Evolutionary conservation across 2,797 vertebrate species (phyloP).

Genomic region (Melanogrammus aeglefinus): DNA sequence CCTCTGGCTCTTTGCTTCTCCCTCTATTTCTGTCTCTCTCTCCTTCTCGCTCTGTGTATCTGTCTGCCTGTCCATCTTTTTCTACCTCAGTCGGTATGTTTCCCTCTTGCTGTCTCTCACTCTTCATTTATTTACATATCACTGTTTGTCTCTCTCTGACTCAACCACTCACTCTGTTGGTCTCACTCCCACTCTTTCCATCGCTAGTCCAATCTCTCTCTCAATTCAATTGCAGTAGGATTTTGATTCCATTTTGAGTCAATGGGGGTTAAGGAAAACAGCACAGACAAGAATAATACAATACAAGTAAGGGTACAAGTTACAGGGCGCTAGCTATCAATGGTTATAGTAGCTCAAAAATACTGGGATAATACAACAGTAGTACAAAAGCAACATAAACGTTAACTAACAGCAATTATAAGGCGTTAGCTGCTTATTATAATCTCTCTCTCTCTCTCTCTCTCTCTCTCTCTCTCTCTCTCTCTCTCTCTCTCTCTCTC

Average conservation of each 20-base stretch:
- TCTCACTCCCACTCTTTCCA: neutral
- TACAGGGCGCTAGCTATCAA: too few species aligned
- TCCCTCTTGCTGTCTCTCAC: neutral
- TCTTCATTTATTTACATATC: neutral
- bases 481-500: neutral
- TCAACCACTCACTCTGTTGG: neutral
- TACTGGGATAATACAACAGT: too few species aligned
- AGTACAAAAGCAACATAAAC: too few species aligned
- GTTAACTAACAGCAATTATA: too few species aligned
- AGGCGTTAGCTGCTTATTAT: too few species aligned
- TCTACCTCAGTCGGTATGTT: neutral
- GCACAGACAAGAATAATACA: too few species aligned
- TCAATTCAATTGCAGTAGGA: neutral
- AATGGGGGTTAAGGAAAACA: too few species aligned
- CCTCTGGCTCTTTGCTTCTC: neutral
- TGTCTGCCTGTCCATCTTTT: neutral
- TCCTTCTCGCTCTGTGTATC: neutral
- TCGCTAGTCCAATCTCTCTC: neutral
- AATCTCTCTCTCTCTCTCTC: neutral
- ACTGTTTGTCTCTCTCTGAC: neutral
- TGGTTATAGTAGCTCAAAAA: too few species aligned
- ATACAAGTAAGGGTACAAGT: too few species aligned
- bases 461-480: neutral
- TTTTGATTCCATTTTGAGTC: too few species aligned
- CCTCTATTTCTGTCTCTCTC: neutral